Evolutionary conservation across 2,888 invertebrate species (phyloP).

Genomic region (Tortricodes alternella): DNA sequence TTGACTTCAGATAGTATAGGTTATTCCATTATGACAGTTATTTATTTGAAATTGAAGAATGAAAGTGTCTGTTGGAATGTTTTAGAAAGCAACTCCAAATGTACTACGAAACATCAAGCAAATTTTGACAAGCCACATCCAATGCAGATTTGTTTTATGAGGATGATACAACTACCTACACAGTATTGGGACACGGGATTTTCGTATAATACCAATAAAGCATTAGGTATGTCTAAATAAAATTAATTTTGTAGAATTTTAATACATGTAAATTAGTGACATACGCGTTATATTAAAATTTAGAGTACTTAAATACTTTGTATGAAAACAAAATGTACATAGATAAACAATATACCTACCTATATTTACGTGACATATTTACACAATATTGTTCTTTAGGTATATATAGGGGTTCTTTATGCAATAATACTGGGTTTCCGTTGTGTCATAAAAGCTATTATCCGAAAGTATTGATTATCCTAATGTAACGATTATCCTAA

Average conservation of each 20-base stretch:
- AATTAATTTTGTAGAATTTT: not conserved
- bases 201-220: constrained; percentile 11
- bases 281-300: too few species aligned
- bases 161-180: constrained; percentile 29
- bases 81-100: constrained; percentile 28
- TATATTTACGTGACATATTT: too few species aligned
- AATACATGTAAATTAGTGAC: not conserved
- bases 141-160: constrained; percentile 24
- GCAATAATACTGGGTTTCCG: too few species aligned
- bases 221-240: not conserved
- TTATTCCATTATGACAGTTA: constrained; percentile 10
- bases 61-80: constrained; percentile 19
- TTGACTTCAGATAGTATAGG: constrained; percentile 16
- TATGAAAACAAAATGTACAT: too few species aligned
- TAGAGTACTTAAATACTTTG: too few species aligned
- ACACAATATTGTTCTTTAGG: too few species aligned
- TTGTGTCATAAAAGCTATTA: too few species aligned
- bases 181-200: constrained; percentile 11
- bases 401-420: too few species aligned
- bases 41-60: constrained; percentile 21
- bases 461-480: too few species aligned
- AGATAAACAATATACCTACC: too few species aligned
- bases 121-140: constrained; percentile 32
- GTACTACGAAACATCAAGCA: constrained; percentile 30
- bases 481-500: too few species aligned